Conservation (phyloP, 2,797 vertebrate genomes). For the Galaxias olidus region DNA sequence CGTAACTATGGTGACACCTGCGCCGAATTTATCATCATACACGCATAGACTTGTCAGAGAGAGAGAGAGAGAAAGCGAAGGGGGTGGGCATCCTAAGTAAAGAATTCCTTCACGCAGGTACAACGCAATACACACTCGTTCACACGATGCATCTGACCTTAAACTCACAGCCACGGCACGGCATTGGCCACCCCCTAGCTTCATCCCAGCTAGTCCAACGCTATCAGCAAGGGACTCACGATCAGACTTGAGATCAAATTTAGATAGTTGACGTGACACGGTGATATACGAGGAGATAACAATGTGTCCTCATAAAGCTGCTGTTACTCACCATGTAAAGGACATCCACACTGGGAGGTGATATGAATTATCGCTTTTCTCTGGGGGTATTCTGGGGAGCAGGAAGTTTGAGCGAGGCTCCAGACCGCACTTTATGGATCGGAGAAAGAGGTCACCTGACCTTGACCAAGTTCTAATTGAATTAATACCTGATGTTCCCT, state of each 20-base stretch:
- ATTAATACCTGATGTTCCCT: conserved; percentile 41
- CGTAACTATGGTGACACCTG: conserved; percentile 85
- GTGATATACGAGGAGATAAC: conserved; percentile 51
- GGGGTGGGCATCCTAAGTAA: conserved; percentile 49
- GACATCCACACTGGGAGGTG: background rate
- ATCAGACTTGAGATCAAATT: conserved; percentile 49
- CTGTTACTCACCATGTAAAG: conserved; percentile 41
- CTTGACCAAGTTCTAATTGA: conserved; percentile 43
- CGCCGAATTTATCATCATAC: conserved; percentile 90
- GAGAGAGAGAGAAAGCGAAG: conserved; percentile 23
- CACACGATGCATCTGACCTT: conserved; percentile 41
- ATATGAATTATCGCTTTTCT: background rate
- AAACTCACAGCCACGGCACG: conserved; percentile 23
- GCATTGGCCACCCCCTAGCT: conserved; percentile 21
- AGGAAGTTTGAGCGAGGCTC: conserved; percentile 18
- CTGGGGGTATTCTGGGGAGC: conserved; percentile 31
- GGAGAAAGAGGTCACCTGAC: conserved; percentile 40
- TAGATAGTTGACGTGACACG: conserved; percentile 58
- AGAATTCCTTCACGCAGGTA: conserved; percentile 44
- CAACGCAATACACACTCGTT: conserved; percentile 18
- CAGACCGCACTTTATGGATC: conserved; percentile 14
- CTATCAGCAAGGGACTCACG: conserved; percentile 35
- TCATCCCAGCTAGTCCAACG: conserved; percentile 18
- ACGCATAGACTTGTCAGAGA: conserved; percentile 64
- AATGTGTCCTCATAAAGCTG: conserved; percentile 41